Evolutionary conservation across 2,113 vertebrate genomes (phyloP).

Genomic region (Chelonoidis abingdonii): DNA sequence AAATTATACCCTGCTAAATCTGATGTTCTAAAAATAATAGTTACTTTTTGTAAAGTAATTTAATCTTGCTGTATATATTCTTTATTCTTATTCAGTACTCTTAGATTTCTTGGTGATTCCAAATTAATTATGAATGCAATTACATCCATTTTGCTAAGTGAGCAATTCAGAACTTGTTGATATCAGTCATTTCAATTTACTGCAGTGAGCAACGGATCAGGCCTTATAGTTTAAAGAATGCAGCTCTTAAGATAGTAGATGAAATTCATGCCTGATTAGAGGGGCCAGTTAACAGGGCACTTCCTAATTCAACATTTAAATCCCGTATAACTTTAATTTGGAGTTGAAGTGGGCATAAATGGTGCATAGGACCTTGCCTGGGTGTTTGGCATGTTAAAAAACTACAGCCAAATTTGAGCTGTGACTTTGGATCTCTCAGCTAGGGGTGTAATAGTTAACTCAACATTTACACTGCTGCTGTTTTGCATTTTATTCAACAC

Average conservation of each 20-base stretch:
- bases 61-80: not conserved
- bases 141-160: not conserved
- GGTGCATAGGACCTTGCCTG: not conserved
- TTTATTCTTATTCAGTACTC: not conserved
- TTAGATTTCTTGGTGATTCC: fast-evolving
- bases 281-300: not conserved
- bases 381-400: not conserved
- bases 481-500: not conserved
- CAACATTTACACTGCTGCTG: not conserved
- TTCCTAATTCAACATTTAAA: not conserved
- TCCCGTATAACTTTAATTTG: not conserved
- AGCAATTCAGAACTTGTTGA: not conserved
- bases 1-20: not conserved
- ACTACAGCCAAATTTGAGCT: not conserved
- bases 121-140: not conserved
- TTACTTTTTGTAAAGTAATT: not conserved
- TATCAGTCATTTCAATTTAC: not conserved
- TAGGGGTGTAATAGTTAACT: not conserved
- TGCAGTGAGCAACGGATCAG: not conserved
- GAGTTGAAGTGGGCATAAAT: not conserved
- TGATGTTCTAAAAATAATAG: not conserved
- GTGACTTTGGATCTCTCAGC: not conserved
- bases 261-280: not conserved
- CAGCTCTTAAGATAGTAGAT: not conserved
- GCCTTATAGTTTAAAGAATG: not conserved